Evolutionary conservation across 2,113 vertebrate genomes (phyloP).

Genomic region (Nematolebias whitei): DNA sequence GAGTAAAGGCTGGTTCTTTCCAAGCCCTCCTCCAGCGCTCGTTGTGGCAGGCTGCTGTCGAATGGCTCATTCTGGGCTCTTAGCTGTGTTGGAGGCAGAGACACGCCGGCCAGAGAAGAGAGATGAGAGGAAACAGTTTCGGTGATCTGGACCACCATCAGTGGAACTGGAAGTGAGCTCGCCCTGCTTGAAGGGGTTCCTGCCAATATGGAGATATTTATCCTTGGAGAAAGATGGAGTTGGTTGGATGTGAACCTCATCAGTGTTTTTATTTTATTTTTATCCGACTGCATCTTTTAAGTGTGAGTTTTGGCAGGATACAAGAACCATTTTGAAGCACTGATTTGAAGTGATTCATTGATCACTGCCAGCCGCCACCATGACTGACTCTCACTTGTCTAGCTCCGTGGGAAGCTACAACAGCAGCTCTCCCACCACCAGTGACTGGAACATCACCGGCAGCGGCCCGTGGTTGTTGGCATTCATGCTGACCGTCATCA

Average conservation of each 20-base stretch:
- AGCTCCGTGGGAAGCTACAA: slow-evolving; percentile 54
- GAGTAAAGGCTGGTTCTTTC: slow-evolving; percentile 47
- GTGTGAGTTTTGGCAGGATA: slow-evolving; percentile 12
- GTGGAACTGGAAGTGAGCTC: slow-evolving; percentile 16
- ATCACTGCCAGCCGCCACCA: slow-evolving; percentile 29
- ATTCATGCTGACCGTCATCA: slow-evolving; percentile 87
- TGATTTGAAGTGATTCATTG: neutral
- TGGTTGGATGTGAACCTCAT: slow-evolving; percentile 25
- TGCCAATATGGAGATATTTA: slow-evolving; percentile 36
- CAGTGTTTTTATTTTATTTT: slow-evolving; percentile 9
- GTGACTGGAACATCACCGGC: slow-evolving; percentile 76
- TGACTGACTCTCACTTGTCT: slow-evolving; percentile 63
- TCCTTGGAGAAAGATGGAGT: slow-evolving; percentile 18
- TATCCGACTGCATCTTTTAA: slow-evolving; percentile 1
- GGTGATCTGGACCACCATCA: slow-evolving; percentile 19
- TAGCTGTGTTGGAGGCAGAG: slow-evolving; percentile 61
- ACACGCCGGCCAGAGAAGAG: slow-evolving; percentile 41
- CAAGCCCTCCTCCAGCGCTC: slow-evolving; percentile 76
- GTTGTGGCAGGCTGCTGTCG: slow-evolving; percentile 68
- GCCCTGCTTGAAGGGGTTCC: slow-evolving; percentile 31
- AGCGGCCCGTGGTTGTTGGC: slow-evolving; percentile 85
- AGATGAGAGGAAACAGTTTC: slow-evolving; percentile 47
- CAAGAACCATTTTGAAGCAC: slow-evolving; percentile 7
- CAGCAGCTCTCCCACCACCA: slow-evolving; percentile 50
- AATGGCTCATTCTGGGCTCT: slow-evolving; percentile 70